These are phyloP conservation scores for Olivierus martensii DNA, from an alignment of 1,140 invertebrate genomes.

Conservation along the genomic window DNA sequence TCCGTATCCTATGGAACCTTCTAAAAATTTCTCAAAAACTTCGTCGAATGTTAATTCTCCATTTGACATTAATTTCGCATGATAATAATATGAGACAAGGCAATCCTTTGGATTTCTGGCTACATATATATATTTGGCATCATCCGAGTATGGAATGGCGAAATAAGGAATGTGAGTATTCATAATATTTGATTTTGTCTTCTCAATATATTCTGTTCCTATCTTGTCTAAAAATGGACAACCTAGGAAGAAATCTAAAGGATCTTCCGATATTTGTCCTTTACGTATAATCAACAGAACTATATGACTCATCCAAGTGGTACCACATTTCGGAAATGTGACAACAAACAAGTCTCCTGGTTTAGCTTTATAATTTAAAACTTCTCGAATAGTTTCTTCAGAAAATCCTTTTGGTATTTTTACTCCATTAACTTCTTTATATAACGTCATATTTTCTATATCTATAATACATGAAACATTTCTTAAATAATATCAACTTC, in stretches of 20 bases:
- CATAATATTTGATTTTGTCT: slow-evolving; percentile 35
- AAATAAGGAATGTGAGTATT: slow-evolving; percentile 49
- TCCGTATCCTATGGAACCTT: slow-evolving; percentile 26
- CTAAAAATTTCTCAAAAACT: slow-evolving; percentile 28
- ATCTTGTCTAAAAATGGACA: background rate
- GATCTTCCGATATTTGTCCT: background rate
- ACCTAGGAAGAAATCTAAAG: background rate
- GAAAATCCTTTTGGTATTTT: too few species aligned
- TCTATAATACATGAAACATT: too few species aligned
- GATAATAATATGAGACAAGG: slow-evolving; percentile 18
- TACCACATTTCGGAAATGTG: slow-evolving; percentile 18
- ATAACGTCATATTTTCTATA: too few species aligned
- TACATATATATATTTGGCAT: slow-evolving; percentile 34
- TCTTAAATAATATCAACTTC: too few species aligned
- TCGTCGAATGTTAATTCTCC: slow-evolving; percentile 24
- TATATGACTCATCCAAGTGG: slow-evolving; percentile 11
- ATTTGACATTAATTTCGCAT: background rate
- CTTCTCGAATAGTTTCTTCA: background rate
- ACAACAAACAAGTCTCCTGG: slow-evolving; percentile 9
- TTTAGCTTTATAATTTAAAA: slow-evolving; percentile 6
- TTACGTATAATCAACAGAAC: background rate
- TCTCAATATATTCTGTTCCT: background rate
- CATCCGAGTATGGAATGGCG: slow-evolving; percentile 38
- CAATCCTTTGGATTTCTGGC: slow-evolving; percentile 20
- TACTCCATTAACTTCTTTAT: too few species aligned